Evolutionary conservation across 2,888 invertebrate species (phyloP).

Genomic region (Nymphalis urticae): DNA sequence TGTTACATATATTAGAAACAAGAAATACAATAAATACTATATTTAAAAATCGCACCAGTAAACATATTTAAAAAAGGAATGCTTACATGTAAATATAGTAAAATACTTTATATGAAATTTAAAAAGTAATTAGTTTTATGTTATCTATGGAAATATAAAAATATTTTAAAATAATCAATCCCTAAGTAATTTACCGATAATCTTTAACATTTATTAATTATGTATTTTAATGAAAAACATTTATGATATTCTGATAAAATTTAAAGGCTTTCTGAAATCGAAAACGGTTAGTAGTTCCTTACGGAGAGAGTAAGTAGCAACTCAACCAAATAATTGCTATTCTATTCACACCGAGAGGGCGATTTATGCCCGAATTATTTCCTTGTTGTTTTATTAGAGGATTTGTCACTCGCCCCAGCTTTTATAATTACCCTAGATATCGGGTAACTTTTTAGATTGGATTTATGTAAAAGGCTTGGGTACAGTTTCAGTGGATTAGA

Average conservation of each 20-base stretch:
- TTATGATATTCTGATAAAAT: background rate
- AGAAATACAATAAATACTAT: background rate
- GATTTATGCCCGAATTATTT: conserved; percentile 81
- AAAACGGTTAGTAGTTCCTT: conserved; percentile 25
- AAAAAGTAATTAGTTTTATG: too few relatives aligned
- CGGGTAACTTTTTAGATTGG: conserved; percentile 73
- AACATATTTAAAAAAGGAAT: too few relatives aligned
- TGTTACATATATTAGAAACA: background rate
- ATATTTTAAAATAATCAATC: too few relatives aligned
- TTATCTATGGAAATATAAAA: too few relatives aligned
- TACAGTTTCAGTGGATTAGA: conserved; percentile 58
- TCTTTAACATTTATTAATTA: too few relatives aligned
- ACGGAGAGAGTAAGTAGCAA: conserved; percentile 61
- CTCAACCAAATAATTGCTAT: conserved; percentile 82
- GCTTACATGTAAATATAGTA: too few relatives aligned
- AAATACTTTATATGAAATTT: too few relatives aligned
- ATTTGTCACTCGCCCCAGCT: conserved; percentile 78
- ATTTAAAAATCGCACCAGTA: too few relatives aligned
- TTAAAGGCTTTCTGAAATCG: background rate
- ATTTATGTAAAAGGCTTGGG: conserved; percentile 66
- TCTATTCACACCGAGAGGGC: conserved; percentile 79
- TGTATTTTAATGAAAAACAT: too few relatives aligned
- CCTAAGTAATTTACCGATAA: too few relatives aligned
- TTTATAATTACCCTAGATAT: conserved; percentile 78
- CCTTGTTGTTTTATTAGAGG: conserved; percentile 82